Evolutionary conservation across 2,888 invertebrate genomes (phyloP).

Genomic region (Rhogogaster chlorosoma): DNA sequence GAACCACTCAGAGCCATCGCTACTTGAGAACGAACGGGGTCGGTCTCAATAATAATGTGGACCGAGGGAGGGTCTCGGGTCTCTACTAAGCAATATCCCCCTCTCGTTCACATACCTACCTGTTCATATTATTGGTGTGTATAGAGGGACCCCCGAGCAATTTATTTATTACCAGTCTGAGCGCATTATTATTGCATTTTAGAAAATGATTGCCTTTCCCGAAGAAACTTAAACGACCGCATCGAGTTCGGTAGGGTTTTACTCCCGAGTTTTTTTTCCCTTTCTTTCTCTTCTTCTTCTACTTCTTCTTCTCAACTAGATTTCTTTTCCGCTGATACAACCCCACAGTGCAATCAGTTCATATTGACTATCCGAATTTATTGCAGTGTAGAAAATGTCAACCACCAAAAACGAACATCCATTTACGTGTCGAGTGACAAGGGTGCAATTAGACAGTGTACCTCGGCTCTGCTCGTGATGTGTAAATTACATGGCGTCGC

Average conservation of each 20-base stretch:
- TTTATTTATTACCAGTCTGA: conserved; percentile 76
- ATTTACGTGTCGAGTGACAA: conserved; percentile 32
- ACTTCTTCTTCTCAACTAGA: too few relatives aligned
- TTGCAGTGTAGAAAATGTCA: neutral
- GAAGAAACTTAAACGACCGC: neutral
- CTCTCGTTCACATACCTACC: conserved; percentile 66
- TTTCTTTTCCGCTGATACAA: neutral
- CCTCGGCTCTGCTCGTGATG: conserved; percentile 29
- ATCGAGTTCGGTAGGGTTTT: neutral
- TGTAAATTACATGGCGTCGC: conserved; percentile 30
- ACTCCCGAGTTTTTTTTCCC: neutral
- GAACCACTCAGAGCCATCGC: conserved; percentile 57
- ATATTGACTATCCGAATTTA: neutral
- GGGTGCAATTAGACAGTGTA: conserved; percentile 42
- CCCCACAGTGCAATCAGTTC: neutral
- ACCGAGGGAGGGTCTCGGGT: conserved; percentile 71
- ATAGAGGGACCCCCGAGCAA: conserved; percentile 73
- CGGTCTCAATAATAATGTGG: conserved; percentile 74
- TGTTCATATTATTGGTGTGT: conserved; percentile 74
- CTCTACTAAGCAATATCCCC: conserved; percentile 76
- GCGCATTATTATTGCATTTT: conserved; percentile 76
- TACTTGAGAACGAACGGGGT: conserved; percentile 66
- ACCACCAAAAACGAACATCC: neutral
- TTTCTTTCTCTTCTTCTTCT: neutral
- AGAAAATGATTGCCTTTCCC: conserved; percentile 69